Percentiles rank a stretch among this genome's conserved stretches.
Evolutionary conservation across 2,888 invertebrate genomes (phyloP).

Genomic region (Drosophila koepferae): DNA sequence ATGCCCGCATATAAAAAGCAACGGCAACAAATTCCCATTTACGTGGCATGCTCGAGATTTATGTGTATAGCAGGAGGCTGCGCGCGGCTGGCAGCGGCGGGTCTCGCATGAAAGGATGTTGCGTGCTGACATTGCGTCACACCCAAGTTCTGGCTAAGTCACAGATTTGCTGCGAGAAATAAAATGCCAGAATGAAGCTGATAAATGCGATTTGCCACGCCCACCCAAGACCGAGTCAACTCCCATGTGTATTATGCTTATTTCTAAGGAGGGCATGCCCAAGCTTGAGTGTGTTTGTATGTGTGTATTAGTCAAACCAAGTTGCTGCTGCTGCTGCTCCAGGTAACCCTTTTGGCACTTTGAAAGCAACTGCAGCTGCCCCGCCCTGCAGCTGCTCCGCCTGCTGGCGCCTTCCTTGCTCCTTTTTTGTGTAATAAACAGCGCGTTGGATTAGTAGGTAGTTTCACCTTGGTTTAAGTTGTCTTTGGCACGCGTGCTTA

Average conservation of each 20-base stretch:
- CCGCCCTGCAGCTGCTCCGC: too few relatives aligned
- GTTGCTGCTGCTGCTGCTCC: not conserved
- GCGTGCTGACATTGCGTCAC: constrained; percentile 63
- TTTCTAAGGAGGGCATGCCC: not conserved
- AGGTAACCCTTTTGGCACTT: constrained; percentile 49
- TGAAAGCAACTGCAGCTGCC: constrained; percentile 37
- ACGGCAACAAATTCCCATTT: constrained; percentile 73
- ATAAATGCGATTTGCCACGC: constrained; percentile 77
- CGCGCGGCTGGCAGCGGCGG: not conserved
- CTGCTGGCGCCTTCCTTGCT: not conserved
- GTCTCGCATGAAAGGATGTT: constrained; percentile 59
- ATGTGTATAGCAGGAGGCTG: constrained; percentile 39
- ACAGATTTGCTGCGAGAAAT: constrained; percentile 70
- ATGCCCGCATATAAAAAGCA: constrained; percentile 59
- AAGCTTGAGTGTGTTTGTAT: not conserved
- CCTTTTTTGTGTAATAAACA: not conserved
- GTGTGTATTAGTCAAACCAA: constrained; percentile 2
- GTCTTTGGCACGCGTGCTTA: constrained; percentile 6
- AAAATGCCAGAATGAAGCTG: constrained; percentile 76
- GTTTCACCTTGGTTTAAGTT: not conserved
- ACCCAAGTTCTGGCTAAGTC: constrained; percentile 21
- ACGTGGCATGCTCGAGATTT: constrained; percentile 70
- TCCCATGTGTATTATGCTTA: constrained; percentile 51
- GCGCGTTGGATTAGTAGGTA: not conserved
- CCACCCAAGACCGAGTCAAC: constrained; percentile 26